Evolutionary conservation across 2,797 vertebrate species (phyloP), one percentile per base, ranked within the genome.

Genomic region (Pampus argenteus): DNA sequence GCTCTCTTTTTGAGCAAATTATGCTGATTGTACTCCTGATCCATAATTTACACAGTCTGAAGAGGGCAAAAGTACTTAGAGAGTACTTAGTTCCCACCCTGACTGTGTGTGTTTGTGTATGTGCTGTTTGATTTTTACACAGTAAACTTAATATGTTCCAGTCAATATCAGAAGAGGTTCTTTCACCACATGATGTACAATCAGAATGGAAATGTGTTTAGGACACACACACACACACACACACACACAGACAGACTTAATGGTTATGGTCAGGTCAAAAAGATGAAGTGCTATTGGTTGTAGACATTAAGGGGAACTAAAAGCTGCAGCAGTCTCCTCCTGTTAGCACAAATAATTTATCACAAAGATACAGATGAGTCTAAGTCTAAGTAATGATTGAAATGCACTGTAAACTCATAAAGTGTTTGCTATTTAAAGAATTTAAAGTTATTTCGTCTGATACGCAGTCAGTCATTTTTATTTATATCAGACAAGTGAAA

Each of bases 11-110:
- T 22, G 18, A 65, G 59, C 28, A 56, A 72, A 80, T 63, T 20
- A 66, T 75, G 69, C 45, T 14, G 63, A 63, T 75, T 67, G 61
- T 62, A 18, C 59, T 45, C 44, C 71, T 67, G 49, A 65, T 85
- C 38, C 48, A 55, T 74, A 64, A 81, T 81, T 78, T 61, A 78
- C 52, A 54, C 23, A 20, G 17, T 55, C 48, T 60, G 38, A 63
- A 77, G 42, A 77, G 62, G 63, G 54, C 29, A 55, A 63, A 61
- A 57, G 38, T 57, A 38, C 31, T 5, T 6, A 6, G 36, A 52
- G 48, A 56, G 23, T 25, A 52, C n/a, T 71, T 79, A 49, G 55
- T 51, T 56, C n/a, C 34, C 29, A 47, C 38, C 36, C n/a, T 22
- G 47, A 34, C 44, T 36, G 3, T 47, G 15, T 6, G 40, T 40